Conservation (phyloP, 2,113 vertebrate species). For the Picathartes gymnocephalus region DNA sequence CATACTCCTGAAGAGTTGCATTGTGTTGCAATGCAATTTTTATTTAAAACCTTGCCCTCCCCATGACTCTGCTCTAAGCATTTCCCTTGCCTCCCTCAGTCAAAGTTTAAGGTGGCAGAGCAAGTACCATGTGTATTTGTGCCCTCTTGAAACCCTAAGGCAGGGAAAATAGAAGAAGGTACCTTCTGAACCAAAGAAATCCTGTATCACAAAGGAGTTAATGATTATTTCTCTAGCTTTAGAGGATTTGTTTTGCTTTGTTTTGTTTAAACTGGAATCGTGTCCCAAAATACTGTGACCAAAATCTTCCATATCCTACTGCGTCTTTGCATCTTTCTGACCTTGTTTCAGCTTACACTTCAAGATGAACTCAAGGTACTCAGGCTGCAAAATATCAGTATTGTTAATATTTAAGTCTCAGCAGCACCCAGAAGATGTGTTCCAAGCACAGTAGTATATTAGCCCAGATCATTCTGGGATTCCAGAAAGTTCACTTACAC, state of each 20-base stretch:
- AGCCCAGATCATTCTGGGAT: neutral
- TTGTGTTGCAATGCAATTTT: conserved; percentile 61
- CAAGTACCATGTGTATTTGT: conserved; percentile 28
- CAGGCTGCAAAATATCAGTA: neutral
- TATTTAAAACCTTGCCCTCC: conserved; percentile 68
- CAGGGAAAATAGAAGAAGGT: neutral
- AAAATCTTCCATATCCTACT: neutral
- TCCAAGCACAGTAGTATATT: neutral
- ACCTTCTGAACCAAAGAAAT: conserved; percentile 60
- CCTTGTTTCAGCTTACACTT: neutral
- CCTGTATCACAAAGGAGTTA: conserved; percentile 54
- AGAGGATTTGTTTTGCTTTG: conserved; percentile 33
- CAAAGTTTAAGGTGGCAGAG: conserved; percentile 71
- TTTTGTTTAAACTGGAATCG: conserved; percentile 21
- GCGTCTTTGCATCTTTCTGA: neutral
- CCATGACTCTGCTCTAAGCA: conserved; percentile 58
- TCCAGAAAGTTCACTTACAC: neutral
- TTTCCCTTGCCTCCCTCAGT: conserved; percentile 65
- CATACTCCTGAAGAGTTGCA: conserved; percentile 68
- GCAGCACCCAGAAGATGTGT: neutral
- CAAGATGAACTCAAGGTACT: neutral
- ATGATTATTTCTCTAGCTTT: conserved; percentile 59
- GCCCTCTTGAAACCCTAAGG: conserved; percentile 26
- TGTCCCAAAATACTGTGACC: conserved; percentile 21
- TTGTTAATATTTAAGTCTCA: neutral